Percentiles rank a stretch among this genome's conserved stretches.
Conservation (phyloP, 2,113 vertebrate species). For the Tragulus kanchil region DNA sequence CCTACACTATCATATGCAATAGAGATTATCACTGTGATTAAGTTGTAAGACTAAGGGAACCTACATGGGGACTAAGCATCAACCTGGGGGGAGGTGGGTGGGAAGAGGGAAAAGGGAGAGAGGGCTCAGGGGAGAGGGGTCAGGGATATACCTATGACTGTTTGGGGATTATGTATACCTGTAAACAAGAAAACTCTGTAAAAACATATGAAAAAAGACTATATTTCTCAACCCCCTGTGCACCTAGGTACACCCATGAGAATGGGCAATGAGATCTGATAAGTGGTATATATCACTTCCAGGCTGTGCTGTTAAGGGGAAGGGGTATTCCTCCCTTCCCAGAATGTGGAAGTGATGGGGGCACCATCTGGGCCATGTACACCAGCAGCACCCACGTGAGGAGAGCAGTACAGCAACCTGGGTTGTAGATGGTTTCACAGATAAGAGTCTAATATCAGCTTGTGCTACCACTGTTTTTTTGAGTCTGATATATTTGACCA, state of each 20-base stretch:
- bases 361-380: not conserved
- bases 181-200: too few relatives aligned
- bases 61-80: too few relatives aligned
- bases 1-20: too few relatives aligned
- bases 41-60: too few relatives aligned
- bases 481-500: not conserved
- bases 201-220: too few relatives aligned
- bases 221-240: not conserved
- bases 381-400: not conserved
- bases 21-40: too few relatives aligned
- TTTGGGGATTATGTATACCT: too few relatives aligned
- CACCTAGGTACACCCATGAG: not conserved
- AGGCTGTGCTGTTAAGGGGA: not conserved
- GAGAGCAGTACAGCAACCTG: not conserved
- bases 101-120: too few relatives aligned
- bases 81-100: too few relatives aligned
- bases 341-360: not conserved
- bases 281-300: accelerated
- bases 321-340: not conserved
- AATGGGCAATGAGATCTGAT: not conserved
- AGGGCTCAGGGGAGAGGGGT: too few relatives aligned
- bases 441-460: not conserved
- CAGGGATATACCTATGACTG: too few relatives aligned
- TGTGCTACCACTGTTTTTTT: not conserved
- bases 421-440: not conserved